Conservation (phyloP, 2,797 vertebrate genomes). For the Cirrhinus mrigala region DNA sequence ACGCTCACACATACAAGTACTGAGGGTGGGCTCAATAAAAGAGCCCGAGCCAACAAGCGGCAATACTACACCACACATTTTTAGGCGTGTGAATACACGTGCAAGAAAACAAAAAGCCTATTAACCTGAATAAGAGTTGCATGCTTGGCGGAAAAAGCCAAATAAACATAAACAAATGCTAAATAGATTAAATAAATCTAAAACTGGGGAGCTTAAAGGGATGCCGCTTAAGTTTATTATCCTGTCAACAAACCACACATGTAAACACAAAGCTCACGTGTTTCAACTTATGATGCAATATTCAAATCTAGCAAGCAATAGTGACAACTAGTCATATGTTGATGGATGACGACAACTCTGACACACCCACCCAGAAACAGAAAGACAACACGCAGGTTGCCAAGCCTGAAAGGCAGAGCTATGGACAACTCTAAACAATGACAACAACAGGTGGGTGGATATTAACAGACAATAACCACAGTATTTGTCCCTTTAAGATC, state of each 20-base stretch:
- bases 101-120: conserved; percentile 21
- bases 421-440: conserved; percentile 8
- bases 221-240: not conserved
- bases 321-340: not conserved
- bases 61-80: conserved; percentile 26
- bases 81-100: not conserved
- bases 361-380: conserved; percentile 32
- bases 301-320: not conserved
- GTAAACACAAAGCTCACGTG: not conserved
- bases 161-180: not conserved
- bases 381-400: conserved; percentile 14
- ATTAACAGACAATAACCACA: not conserved
- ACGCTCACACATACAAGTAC: conserved; percentile 41
- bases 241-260: not conserved
- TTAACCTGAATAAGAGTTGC: conserved; percentile 6
- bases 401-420: conserved; percentile 33
- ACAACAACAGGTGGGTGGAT: conserved; percentile 17
- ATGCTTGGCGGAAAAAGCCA: not conserved
- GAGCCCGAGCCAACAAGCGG: not conserved
- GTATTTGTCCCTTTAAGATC: not conserved
- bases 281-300: conserved; percentile 27
- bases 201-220: not conserved
- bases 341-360: conserved; percentile 4
- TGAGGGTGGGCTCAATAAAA: not conserved
- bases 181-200: not conserved